These are phyloP conservation scores for Ceyx margarethae DNA, from an alignment of 2,113 vertebrate species.

Conservation along the genomic window DNA sequence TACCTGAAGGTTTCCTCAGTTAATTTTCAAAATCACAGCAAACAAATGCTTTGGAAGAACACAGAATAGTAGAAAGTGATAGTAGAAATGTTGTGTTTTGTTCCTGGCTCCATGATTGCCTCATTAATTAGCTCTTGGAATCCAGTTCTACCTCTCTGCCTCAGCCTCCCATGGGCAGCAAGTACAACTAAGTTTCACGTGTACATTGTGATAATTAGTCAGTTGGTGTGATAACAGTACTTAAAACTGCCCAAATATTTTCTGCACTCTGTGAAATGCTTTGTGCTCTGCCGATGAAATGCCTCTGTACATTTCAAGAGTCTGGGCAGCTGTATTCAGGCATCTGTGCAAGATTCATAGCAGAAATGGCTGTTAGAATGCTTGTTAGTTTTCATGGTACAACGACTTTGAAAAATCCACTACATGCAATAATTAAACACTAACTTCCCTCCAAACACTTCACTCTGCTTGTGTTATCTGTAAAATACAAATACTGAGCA, in stretches of 20 bases:
- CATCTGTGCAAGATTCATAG: neutral
- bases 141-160: neutral
- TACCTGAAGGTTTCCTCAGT: neutral
- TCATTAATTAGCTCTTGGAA: neutral
- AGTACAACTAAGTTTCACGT: neutral
- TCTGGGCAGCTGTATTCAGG: neutral
- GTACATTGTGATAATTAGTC: neutral
- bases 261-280: neutral
- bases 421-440: neutral
- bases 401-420: neutral
- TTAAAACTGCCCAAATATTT: neutral
- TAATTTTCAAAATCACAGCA: neutral
- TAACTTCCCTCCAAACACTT: neutral
- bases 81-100: neutral
- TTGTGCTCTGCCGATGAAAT: neutral
- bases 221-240: neutral
- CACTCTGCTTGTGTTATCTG: neutral
- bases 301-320: neutral
- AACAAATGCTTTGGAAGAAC: neutral
- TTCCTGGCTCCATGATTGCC: neutral
- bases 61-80: neutral
- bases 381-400: neutral
- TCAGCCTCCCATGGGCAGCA: neutral
- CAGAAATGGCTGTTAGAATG: neutral
- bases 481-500: neutral